phyloP scores from a whole-genome alignment of 1,140 invertebrate species.

The Himalopsyche phryganea region DNA sequence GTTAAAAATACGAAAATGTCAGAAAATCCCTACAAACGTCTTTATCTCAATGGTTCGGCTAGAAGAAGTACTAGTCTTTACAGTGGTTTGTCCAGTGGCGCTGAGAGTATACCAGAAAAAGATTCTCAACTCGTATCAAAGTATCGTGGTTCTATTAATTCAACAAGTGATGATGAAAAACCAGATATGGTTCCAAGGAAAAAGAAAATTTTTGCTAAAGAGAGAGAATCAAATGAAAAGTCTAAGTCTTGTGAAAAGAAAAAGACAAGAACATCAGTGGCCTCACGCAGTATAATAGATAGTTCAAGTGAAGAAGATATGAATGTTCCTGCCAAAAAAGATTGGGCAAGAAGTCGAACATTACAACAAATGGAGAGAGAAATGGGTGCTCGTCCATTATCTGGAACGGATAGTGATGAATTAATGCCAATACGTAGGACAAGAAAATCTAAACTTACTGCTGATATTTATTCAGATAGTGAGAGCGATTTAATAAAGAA shows the following conservation, averaged over 20 bases:
- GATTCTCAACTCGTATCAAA: slow-evolving; percentile 40
- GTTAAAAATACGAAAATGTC: slow-evolving; percentile 53
- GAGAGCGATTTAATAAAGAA: slow-evolving; percentile 52
- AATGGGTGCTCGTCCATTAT: slow-evolving; percentile 53
- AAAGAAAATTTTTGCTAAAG: slow-evolving; percentile 45
- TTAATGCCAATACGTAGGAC: slow-evolving; percentile 58
- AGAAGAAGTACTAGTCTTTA: slow-evolving; percentile 62
- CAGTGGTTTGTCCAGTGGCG: slow-evolving; percentile 65
- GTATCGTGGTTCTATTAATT: slow-evolving; percentile 43
- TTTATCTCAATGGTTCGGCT: slow-evolving; percentile 72
- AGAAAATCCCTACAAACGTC: slow-evolving; percentile 67
- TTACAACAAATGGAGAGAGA: slow-evolving; percentile 70
- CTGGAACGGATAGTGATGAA: slow-evolving; percentile 74
- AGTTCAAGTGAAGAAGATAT: slow-evolving; percentile 59
- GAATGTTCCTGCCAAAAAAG: slow-evolving; percentile 51
- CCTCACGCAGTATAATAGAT: slow-evolving; percentile 50
- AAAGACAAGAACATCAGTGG: slow-evolving; percentile 43
- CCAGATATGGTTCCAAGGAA: slow-evolving; percentile 41
- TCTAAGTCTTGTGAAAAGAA: slow-evolving; percentile 45
- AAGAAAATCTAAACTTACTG: slow-evolving; percentile 51
- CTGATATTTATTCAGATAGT: slow-evolving; percentile 72
- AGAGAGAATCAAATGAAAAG: slow-evolving; percentile 40
- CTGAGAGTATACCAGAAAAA: slow-evolving; percentile 53
- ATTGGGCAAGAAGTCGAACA: slow-evolving; percentile 52
- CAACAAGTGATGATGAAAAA: slow-evolving; percentile 50